Evolutionary conservation across 2,113 vertebrate species (phyloP), one percentile per base, ranked within the genome.

Genomic region (Zeus faber): DNA sequence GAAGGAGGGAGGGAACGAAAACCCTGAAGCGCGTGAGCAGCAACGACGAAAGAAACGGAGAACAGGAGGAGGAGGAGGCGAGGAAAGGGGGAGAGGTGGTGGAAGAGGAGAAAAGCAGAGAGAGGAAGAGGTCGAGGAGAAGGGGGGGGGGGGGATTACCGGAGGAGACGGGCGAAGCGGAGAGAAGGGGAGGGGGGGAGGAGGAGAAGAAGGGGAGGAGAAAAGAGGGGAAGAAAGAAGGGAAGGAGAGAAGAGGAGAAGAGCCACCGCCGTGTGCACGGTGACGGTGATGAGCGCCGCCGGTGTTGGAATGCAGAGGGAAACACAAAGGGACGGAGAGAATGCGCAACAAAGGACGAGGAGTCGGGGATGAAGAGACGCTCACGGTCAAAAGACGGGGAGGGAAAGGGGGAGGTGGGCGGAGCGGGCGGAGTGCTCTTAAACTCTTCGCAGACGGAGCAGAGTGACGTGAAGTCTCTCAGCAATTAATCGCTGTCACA

Each of bases 401-500:
- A n/a, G n/a, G n/a, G n/a, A n/a, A n/a, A n/a, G n/a, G n/a, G n/a
- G n/a, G n/a, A n/a, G n/a, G n/a, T n/a, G n/a, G n/a, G n/a, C n/a
- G n/a, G n/a, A n/a, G n/a, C n/a, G n/a, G n/a, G n/a, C n/a, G n/a
- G n/a, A n/a, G n/a, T n/a, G n/a, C n/a, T n/a, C n/a, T n/a, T n/a
- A n/a, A n/a, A n/a, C n/a, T n/a, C n/a, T n/a, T n/a, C n/a, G n/a
- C n/a, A n/a, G n/a, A n/a, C n/a, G n/a, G n/a, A n/a, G n/a, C n/a
- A n/a, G n/a, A n/a, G n/a, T n/a, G n/a, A n/a, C n/a, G n/a, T n/a
- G n/a, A n/a, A n/a, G 72, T 77, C 76, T 83, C 68, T 60, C 73
- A 62, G 72, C 69, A 75, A 84, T 85, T 85, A 84, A 81, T 73
- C 68, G 74, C 72, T 72, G 74, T 84, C 82, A 85, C 74, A 84